Conservation (phyloP, 2,888 invertebrate genomes). For the Chaetoderma sp. region DNA sequence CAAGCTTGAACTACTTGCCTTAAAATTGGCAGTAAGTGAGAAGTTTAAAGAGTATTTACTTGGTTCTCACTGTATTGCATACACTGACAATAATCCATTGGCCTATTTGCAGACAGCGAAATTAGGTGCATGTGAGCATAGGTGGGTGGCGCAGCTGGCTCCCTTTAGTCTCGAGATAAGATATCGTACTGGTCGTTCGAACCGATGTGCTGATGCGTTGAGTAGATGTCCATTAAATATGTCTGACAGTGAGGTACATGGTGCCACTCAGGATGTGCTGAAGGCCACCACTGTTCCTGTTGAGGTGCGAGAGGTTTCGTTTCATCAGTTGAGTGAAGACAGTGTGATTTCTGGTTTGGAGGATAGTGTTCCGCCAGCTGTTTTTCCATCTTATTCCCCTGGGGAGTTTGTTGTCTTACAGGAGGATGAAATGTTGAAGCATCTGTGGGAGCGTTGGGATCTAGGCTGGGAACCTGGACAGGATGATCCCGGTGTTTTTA, state of each 20-base stretch:
- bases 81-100: constrained; percentile 16
- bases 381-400: too few relatives aligned
- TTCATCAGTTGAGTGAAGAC: too few relatives aligned
- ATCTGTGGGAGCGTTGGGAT: too few relatives aligned
- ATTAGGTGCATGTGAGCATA: constrained; percentile 17
- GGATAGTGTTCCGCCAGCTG: too few relatives aligned
- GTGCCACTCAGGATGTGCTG: too few relatives aligned
- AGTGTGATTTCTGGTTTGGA: too few relatives aligned
- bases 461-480: too few relatives aligned
- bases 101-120: constrained; percentile 10
- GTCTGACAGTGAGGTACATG: neutral
- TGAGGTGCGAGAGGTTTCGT: too few relatives aligned
- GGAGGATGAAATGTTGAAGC: too few relatives aligned
- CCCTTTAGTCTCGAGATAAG: constrained; percentile 3
- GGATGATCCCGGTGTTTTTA: too few relatives aligned
- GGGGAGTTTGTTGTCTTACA: too few relatives aligned
- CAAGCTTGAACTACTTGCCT: constrained; percentile 28
- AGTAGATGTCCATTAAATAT: neutral
- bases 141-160: constrained; percentile 19
- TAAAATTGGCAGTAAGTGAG: constrained; percentile 32
- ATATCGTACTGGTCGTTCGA: constrained; percentile 14
- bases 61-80: neutral
- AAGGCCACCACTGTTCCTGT: too few relatives aligned
- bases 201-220: constrained; percentile 13
- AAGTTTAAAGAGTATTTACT: constrained; percentile 20